Conservation (phyloP, 2,888 invertebrate genomes). For the Acronicta alni region DNA sequence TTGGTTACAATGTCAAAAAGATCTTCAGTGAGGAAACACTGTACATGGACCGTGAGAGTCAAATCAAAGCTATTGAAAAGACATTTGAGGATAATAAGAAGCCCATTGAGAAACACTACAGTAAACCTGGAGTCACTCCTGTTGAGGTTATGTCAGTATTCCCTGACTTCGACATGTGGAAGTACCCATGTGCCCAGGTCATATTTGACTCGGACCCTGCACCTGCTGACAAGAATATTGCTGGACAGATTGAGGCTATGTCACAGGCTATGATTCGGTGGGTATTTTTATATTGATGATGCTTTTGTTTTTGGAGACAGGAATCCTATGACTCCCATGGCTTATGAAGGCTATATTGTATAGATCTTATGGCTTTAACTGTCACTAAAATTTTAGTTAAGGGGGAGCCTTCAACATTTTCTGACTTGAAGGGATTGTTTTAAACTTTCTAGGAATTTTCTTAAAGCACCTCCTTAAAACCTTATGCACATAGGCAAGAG, state of each 20-base stretch:
- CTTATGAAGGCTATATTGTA: too few relatives aligned
- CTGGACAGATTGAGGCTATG: constrained; percentile 98
- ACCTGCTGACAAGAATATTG: constrained; percentile 95
- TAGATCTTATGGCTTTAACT: too few relatives aligned
- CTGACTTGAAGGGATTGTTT: too few relatives aligned
- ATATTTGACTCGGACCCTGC: constrained; percentile 99
- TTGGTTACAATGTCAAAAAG: constrained; percentile 99
- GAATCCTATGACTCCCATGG: too few relatives aligned
- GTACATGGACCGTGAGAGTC: constrained; percentile 98
- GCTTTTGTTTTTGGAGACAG: too few relatives aligned
- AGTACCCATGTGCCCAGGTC: constrained; percentile 99
- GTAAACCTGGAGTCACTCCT: constrained; percentile 97
- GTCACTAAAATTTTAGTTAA: too few relatives aligned
- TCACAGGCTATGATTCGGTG: constrained; percentile 99
- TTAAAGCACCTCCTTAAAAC: too few relatives aligned
- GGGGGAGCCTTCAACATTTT: too few relatives aligned
- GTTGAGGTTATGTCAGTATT: constrained; percentile 95
- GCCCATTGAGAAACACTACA: constrained; percentile 97
- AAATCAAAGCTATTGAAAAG: constrained; percentile 98
- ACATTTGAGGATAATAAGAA: constrained; percentile 97
- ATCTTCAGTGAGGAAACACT: constrained; percentile 96
- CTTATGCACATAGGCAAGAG: too few relatives aligned
- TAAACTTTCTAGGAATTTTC: too few relatives aligned
- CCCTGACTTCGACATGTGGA: constrained; percentile 99
- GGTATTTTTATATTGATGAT: constrained; percentile 48